These are phyloP conservation scores for Bergia puertoricense DNA, from an alignment of 92 coral and sea anemone species.

Conservation along the genomic window DNA sequence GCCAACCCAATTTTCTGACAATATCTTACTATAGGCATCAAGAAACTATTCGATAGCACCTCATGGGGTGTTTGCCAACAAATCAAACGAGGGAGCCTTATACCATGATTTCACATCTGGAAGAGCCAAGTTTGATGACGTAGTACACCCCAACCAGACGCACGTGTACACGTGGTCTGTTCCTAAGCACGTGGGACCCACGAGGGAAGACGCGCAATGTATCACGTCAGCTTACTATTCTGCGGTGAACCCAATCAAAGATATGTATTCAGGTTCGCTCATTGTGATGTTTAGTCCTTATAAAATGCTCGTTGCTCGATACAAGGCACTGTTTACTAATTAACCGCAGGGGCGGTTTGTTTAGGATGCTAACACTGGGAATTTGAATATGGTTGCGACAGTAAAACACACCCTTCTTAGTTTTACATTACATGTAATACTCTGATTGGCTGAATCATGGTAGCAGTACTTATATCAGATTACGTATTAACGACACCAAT, in stretches of 20 bases:
- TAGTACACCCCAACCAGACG: constrained; percentile 68
- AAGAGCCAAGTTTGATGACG: constrained; percentile 76
- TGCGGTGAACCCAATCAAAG: constrained; percentile 85
- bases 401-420: no score
- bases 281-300: background rate
- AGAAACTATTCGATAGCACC: constrained; percentile 85
- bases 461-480: no score
- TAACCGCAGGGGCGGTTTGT: no score
- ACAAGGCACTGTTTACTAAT: no score
- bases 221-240: constrained; percentile 83
- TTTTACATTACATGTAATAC: no score
- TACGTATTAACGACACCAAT: no score
- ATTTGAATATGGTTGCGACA: no score
- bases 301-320: no score
- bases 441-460: no score
- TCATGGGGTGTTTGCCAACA: constrained; percentile 92
- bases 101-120: constrained; percentile 79
- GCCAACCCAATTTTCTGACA: background rate
- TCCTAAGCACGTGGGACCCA: constrained; percentile 85
- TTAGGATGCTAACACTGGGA: no score
- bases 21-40: constrained; percentile 62
- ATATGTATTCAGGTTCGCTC: constrained; percentile 80
- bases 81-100: constrained; percentile 86
- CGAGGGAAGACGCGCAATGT: constrained; percentile 73
- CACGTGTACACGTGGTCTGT: constrained; percentile 84